Base-by-base conservation (phyloP, 2,888 invertebrate genomes). In the Philereme transversata region DNA sequence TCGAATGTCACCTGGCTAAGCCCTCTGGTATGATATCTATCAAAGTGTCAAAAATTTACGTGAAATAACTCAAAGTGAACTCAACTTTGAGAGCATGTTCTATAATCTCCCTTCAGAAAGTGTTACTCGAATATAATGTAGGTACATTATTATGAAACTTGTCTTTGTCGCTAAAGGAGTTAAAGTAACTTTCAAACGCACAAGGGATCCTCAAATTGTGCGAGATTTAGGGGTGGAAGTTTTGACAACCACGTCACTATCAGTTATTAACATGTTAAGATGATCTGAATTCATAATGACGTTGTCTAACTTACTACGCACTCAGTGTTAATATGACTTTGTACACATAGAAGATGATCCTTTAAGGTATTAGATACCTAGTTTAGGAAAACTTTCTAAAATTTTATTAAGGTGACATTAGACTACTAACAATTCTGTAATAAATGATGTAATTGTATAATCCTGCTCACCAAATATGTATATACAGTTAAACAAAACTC, bases 181-280 rank as follows among this genome's bases (percentile, higher is more conserved):
- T 81, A 78, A 22, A 76, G 81, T 73, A 87, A 87, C 82, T 87
- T 83, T 87, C 82, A 82, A 84, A 86, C 82, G 85, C 86, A 88
- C 88, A 84, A 83, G 88, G 86, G 87, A 84, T 81, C 75, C 65
- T 79, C 73, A 79, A 80, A 81, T 81, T 79, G 76, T 74, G 72
- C 65, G 73, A 82, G 80, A 84, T 82, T 81, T 77, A 70, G 75
- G 75, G 75, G 77, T 7, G 78, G 70, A 88, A 89, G 84, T 90
- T 90, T 84, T 83, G 86, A 87, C 84, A 86, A 78, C 80, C 81
- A 83, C 79, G 88, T 89, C 89, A 90, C 88, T 89, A 88, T 87
- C 90, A 88, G 87, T 82, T 87, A 87, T 85, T 87, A 84, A 82
- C 79, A 78, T 78, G 74, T 70, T 74, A 78, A 78, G 78, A 76